phyloP scores from a whole-genome alignment of 2,113 vertebrate genomes.

The Eurystomus gularis region DNA sequence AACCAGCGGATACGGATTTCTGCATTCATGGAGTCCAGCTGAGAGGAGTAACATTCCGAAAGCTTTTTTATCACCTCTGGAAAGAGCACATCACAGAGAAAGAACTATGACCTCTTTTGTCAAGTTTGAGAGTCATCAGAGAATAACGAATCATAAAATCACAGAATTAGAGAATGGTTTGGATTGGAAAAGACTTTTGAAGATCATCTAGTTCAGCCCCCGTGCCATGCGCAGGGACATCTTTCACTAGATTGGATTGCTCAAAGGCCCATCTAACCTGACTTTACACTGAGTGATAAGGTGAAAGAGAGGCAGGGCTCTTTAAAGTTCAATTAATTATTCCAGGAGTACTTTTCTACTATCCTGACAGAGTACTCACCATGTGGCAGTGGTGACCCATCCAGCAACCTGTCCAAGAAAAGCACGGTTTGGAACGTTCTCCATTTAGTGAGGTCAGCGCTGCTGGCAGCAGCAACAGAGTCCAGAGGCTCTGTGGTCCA shows the following conservation, averaged over 20 bases:
- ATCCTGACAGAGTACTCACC: conserved; percentile 71
- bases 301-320: neutral
- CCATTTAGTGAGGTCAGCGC: conserved; percentile 87
- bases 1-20: conserved; percentile 96
- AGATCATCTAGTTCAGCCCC: neutral
- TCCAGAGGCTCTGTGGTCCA: conserved; percentile 83
- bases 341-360: neutral
- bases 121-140: neutral
- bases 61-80: conserved; percentile 88
- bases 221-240: neutral
- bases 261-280: neutral
- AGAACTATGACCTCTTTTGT: neutral
- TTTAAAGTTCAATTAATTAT: neutral
- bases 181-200: neutral
- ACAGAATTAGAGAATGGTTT: neutral
- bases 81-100: neutral
- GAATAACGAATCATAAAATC: neutral
- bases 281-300: neutral
- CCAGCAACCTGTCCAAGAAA: conserved; percentile 92
- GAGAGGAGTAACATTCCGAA: conserved; percentile 85
- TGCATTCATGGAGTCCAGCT: conserved; percentile 91
- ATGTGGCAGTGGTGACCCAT: conserved; percentile 84
- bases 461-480: conserved; percentile 72
- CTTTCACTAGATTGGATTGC: neutral
- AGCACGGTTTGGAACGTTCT: conserved; percentile 94